Base-by-base conservation (phyloP, 1,140 invertebrate species). In the Andricus grossulariae region DNA sequence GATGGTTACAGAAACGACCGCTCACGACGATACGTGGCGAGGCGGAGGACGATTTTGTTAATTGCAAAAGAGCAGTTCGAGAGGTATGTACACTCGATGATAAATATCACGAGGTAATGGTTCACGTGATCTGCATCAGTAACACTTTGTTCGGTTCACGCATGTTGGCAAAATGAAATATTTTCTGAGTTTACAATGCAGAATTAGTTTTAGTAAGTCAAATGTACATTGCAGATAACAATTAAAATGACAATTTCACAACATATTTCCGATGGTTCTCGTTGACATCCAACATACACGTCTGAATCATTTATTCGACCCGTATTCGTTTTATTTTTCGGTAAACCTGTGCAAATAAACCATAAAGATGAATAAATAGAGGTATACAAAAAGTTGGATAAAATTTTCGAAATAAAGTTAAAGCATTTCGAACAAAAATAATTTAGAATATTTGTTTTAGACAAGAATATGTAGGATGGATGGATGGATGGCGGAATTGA, bases 91-190 rank as follows among this genome's bases (percentile, higher is more conserved):
- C 21, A 60, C 15, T 16, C 57, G 57, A 32, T 60, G 57, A 60
- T 60, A 32, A 32, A 60, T 60, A 60, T 25, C 8, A 21, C 57
- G 21, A 60, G 21, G 57, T 60, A 60, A 60, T 60, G 57, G 57
- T 32, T 60, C 57, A 32, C 57, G 19, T 60, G 57, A 32, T 21
- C 57, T 12, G 57, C 57, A 60, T 60, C 25, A 60, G 25, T 60
- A 60, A 25, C 57, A 60, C 21, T 1, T 12, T 25, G 21, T 25
- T 60, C 25, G 12, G 25, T 15, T 60, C 57, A 6, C 57, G 57
- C 57, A 13, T 60, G 21, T 16, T 60, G 57, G 13, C 13, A 3
- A 60, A 60, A 60, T 60, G 21, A 60, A 60, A 60, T 55, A 55
- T 55, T 60, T 25, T 60, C 57, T 32, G 11, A 32, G 21, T 39